Evolutionary conservation across 2,113 vertebrate species (phyloP), one percentile per base, ranked within the genome.

Genomic region (Harpagus bidentatus): DNA sequence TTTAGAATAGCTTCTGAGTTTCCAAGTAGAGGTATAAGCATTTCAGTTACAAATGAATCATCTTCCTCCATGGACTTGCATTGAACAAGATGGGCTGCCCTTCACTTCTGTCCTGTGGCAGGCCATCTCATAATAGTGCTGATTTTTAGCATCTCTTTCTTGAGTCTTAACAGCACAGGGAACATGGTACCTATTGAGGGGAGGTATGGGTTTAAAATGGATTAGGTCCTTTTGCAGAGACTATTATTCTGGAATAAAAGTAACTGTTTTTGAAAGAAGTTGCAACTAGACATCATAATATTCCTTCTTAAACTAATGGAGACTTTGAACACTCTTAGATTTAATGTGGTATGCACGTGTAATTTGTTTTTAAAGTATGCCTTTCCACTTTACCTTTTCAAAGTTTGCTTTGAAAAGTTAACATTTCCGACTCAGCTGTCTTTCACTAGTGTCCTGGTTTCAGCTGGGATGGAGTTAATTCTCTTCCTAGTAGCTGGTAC

Each of bases 31-130:
- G 25, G 16, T 34, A 6, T 10, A 13, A 58, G n/a, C 31, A 10
- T 2, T 36, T n/a, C n/a, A 19, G 36, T 36, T 42, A 16, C 1
- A 9, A 29, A 40, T 9, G 6, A 38, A 21, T 61, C 1, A 0
- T 9, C 28, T 32, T 38, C 31, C 20, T 67, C 52, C 26, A 15
- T 8, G 7, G 25, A 3, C 40, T 34, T 56, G 31, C 16, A 21
- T 2, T 59, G n/a, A 42, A 23, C 17, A 14, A 11, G 63, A 9
- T 2, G 32, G 45, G 38, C 7, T 38, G 40, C 12, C 53, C 28
- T 65, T 56, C 20, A 3, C 48, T 32, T 19, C 16, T 58, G 42
- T 25, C 52, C 6, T 19, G 6, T 7, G 21, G n/a, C n/a, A 48
- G 29, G 9, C 21, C n/a, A 28, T 38, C 43, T 38, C 53, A 3